These are phyloP conservation scores for Pelodytes ibericus DNA, from an alignment of 2,797 vertebrate genomes.

Conservation along the genomic window DNA sequence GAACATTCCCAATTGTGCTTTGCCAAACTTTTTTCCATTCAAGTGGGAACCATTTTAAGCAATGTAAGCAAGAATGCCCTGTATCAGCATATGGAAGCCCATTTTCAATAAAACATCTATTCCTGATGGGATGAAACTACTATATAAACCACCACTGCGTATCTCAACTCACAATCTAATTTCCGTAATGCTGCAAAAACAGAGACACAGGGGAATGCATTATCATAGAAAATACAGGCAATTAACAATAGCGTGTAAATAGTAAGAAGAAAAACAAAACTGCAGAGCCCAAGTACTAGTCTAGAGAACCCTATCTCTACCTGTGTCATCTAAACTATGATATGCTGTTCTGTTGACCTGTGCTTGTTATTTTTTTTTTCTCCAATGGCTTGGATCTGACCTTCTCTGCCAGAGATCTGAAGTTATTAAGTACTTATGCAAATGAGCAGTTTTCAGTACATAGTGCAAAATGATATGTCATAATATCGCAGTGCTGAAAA, in stretches of 20 bases:
- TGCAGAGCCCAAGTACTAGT: fast-evolving
- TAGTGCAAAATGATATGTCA: not conserved
- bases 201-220: constrained; percentile 43
- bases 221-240: constrained; percentile 54
- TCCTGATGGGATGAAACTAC: too few relatives aligned
- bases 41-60: not conserved
- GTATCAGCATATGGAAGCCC: not conserved
- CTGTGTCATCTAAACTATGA: constrained; percentile 19
- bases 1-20: too few relatives aligned
- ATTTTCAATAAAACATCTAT: too few relatives aligned
- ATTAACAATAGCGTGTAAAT: constrained; percentile 34
- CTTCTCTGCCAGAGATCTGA: not conserved
- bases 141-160: not conserved
- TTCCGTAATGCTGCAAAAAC: too few relatives aligned
- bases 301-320: not conserved
- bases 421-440: constrained; percentile 51
- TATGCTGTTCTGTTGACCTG: constrained; percentile 13
- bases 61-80: constrained; percentile 1
- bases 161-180: constrained; percentile 15
- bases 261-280: not conserved
- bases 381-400: fast-evolving
- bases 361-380: not conserved
- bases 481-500: not conserved
- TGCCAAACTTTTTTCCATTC: not conserved
- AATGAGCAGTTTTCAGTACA: constrained; percentile 23